Evolutionary conservation across 2,797 vertebrate genomes (phyloP).

Genomic region (Urosaurus nigricauda): DNA sequence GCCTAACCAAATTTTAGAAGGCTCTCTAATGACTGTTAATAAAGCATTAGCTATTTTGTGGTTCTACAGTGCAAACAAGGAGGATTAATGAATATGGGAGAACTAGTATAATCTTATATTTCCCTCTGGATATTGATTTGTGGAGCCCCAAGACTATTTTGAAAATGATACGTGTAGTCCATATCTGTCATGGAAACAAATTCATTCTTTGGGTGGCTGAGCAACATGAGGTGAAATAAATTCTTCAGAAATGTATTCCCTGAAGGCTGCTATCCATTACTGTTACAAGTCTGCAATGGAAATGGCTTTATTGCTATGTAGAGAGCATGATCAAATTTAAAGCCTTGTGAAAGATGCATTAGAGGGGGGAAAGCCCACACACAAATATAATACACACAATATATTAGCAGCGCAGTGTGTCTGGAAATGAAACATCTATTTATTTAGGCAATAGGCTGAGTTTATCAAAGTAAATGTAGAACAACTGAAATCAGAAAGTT

Average conservation of each 20-base stretch:
- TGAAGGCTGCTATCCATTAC: constrained; percentile 80
- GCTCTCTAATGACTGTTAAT: constrained; percentile 65
- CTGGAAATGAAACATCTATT: constrained; percentile 66
- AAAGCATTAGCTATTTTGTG: constrained; percentile 50
- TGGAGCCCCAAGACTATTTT: constrained; percentile 69
- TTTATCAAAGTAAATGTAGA: constrained; percentile 64
- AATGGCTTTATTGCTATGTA: constrained; percentile 70
- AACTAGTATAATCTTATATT: constrained; percentile 55
- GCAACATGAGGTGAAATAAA: constrained; percentile 78
- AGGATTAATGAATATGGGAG: constrained; percentile 65
- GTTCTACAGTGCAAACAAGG: constrained; percentile 46
- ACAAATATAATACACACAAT: constrained; percentile 69
- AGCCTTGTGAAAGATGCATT: constrained; percentile 69
- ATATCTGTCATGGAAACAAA: constrained; percentile 78
- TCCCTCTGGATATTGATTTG: constrained; percentile 60
- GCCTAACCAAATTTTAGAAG: constrained; percentile 7
- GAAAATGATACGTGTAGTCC: constrained; percentile 72
- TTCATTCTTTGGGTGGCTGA: constrained; percentile 74
- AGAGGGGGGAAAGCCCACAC: constrained; percentile 27
- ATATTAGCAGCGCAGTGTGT: constrained; percentile 66
- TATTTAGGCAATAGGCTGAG: constrained; percentile 67
- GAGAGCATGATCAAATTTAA: constrained; percentile 78
- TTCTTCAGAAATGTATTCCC: constrained; percentile 76
- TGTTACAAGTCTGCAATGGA: constrained; percentile 75
- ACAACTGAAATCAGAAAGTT: constrained; percentile 67